A percentile compares a stretch with the other conserved stretches of the same genome.
Conservation (phyloP, 2,113 vertebrate species). For the Heptranchias perlo region DNA sequence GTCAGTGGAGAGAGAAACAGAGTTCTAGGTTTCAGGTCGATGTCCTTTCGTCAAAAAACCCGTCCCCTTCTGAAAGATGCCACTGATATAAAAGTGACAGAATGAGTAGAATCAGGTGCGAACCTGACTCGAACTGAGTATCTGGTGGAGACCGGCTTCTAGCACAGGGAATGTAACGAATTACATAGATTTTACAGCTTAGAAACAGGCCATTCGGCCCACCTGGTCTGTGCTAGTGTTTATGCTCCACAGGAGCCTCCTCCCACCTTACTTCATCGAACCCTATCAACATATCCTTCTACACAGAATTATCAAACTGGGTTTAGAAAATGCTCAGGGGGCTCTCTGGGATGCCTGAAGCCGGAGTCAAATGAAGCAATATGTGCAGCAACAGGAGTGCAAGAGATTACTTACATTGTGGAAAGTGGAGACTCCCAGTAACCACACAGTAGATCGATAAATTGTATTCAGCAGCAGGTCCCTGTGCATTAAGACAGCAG, state of each 20-base stretch:
- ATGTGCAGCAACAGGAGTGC: neutral
- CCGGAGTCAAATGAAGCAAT: neutral
- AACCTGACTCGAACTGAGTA: neutral
- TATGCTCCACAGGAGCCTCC: too few species aligned
- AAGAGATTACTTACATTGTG: neutral
- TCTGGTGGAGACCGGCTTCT: neutral
- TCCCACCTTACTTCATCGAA: too few species aligned
- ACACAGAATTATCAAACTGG: neutral
- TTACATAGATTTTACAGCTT: too few species aligned
- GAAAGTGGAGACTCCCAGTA: neutral
- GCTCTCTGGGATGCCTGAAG: neutral
- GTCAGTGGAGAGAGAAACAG: neutral
- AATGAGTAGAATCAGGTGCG: neutral
- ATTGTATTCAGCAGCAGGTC: too few species aligned
- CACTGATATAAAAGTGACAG: too few species aligned
- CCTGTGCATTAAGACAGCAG: too few species aligned
- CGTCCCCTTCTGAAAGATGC: neutral
- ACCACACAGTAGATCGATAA: neutral
- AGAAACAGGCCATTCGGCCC: too few species aligned
- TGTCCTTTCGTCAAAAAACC: neutral
- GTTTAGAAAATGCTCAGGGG: neutral
- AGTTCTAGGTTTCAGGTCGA: neutral
- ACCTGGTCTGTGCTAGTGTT: too few species aligned
- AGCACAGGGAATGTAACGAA: neutral
- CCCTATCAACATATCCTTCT: too few species aligned